phyloP scores from a whole-genome alignment of 2,113 vertebrate species.

The Lepidothrix coronata region DNA sequence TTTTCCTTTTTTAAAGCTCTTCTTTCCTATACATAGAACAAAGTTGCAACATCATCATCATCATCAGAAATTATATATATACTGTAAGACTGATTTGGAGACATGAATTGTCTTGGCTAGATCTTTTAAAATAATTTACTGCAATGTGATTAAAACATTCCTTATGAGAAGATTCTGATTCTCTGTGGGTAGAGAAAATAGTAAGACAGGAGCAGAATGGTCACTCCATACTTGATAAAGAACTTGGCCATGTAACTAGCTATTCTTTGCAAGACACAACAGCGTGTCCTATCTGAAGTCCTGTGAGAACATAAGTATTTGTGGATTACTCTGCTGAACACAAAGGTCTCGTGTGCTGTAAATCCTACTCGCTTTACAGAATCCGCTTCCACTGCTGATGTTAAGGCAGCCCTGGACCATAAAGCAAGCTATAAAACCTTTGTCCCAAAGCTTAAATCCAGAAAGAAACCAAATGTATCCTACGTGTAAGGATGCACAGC shows the following conservation, averaged over 20 bases:
- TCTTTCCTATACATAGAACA: constrained; percentile 80
- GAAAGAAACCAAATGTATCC: rapidly evolving
- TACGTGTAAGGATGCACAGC: not conserved
- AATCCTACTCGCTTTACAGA: not conserved
- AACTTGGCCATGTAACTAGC: not conserved
- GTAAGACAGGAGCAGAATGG: not conserved
- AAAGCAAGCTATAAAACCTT: not conserved
- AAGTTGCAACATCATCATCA: not conserved
- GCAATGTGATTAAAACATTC: not conserved
- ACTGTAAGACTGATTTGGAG: not conserved
- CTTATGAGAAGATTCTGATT: not conserved
- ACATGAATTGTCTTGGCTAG: not conserved
- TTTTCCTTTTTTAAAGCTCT: constrained; percentile 84
- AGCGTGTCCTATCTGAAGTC: not conserved
- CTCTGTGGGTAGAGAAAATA: not conserved
- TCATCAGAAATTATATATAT: not conserved
- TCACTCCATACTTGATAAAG: not conserved
- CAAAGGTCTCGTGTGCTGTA: not conserved
- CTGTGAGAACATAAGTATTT: not conserved
- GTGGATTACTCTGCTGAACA: not conserved
- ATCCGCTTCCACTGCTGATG: not conserved
- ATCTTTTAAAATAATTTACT: not conserved
- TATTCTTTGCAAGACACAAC: not conserved
- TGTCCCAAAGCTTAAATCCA: not conserved
- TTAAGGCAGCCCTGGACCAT: not conserved